These are phyloP conservation scores for Helicolenus hilgendorfi DNA, from an alignment of 2,797 vertebrate species.

Conservation along the genomic window DNA sequence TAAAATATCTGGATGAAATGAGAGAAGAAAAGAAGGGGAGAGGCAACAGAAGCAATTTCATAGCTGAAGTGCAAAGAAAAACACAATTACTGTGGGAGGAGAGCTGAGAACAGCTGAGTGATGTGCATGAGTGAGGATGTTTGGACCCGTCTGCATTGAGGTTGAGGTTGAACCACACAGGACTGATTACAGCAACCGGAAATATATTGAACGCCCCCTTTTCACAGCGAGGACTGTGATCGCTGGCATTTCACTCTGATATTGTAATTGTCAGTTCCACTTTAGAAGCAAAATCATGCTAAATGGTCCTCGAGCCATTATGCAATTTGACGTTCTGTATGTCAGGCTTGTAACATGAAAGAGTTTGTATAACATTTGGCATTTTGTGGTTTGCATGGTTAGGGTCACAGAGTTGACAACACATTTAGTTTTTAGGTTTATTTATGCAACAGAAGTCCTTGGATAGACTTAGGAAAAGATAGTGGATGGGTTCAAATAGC, in stretches of 20 bases:
- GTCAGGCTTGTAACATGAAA: background rate
- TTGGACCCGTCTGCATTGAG: slow-evolving; percentile 39
- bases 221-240: slow-evolving; percentile 2
- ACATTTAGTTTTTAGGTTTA: background rate
- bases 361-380: background rate
- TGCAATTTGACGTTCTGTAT: background rate
- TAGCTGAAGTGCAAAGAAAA: slow-evolving; percentile 69
- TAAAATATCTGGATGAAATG: slow-evolving; percentile 76
- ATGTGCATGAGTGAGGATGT: slow-evolving; percentile 64
- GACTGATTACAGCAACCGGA: slow-evolving; percentile 54
- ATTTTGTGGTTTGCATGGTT: background rate
- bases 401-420: background rate
- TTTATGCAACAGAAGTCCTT: background rate
- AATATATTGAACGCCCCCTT: slow-evolving; percentile 37
- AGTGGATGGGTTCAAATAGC: background rate
- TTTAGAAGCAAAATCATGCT: slow-evolving; percentile 31
- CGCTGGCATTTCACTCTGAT: slow-evolving; percentile 12
- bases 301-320: slow-evolving; percentile 33
- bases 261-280: slow-evolving; percentile 47
- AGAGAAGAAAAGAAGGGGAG: slow-evolving; percentile 34
- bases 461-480: background rate
- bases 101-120: slow-evolving; percentile 48
- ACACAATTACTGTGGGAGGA: slow-evolving; percentile 67
- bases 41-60: slow-evolving; percentile 73
- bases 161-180: slow-evolving; percentile 36